Conservation (phyloP, 2,797 vertebrate genomes). For the Tachyglossus aculeatus region DNA sequence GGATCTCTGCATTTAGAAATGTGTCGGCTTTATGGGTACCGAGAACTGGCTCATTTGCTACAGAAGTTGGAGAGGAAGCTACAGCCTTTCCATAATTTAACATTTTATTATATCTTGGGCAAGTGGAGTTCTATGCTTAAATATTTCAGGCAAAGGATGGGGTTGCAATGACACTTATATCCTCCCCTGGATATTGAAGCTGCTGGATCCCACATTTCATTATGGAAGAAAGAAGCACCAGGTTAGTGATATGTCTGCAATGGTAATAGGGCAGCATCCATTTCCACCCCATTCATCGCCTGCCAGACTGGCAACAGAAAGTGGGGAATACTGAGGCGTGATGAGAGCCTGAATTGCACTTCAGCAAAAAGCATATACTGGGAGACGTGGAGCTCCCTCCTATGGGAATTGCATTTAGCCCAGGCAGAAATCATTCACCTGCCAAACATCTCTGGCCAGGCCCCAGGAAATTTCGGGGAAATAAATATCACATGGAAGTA, state of each 20-base stretch:
- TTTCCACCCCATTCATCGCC: neutral
- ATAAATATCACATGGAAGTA: accelerated
- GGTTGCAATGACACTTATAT: accelerated
- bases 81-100: constrained; percentile 17
- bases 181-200: accelerated
- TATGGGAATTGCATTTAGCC: accelerated
- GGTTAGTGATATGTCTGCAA: accelerated
- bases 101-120: neutral
- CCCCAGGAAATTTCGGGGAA: neutral
- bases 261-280: accelerated
- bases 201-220: neutral
- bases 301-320: neutral
- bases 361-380: too few species aligned
- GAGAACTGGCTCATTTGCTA: neutral
- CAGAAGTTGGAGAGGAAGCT: neutral
- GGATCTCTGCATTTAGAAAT: accelerated
- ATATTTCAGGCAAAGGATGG: neutral
- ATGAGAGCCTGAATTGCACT: too few species aligned
- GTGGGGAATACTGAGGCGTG: too few species aligned
- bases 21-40: neutral
- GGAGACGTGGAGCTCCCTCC: too few species aligned
- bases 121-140: neutral
- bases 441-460: accelerated
- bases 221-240: accelerated
- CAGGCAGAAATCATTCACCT: accelerated